Percentiles rank a stretch among this genome's conserved stretches.
Evolutionary conservation across 2,113 vertebrate genomes (phyloP).

Genomic region (Greenwoodochromis staneri): DNA sequence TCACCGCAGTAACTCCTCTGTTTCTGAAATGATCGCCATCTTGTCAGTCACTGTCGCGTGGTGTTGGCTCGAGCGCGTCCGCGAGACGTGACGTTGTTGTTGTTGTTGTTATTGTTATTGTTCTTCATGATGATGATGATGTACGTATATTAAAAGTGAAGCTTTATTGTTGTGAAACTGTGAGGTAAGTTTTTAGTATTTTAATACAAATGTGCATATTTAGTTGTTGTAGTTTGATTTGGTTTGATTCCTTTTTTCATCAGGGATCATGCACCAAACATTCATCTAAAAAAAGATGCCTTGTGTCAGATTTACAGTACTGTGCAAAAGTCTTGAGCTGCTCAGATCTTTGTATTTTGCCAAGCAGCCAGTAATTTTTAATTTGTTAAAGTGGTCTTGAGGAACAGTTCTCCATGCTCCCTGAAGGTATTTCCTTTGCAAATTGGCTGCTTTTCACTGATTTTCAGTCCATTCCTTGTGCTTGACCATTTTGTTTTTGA

Average conservation of each 20-base stretch:
- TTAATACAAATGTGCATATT: background rate
- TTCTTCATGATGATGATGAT: background rate
- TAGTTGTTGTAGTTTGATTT: background rate
- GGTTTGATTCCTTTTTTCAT: background rate
- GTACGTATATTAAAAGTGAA: background rate
- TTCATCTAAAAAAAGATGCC: background rate
- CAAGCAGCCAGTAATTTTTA: background rate
- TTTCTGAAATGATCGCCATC: constrained; percentile 60
- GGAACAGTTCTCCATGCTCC: background rate
- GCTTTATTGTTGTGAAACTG: background rate
- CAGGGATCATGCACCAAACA: background rate
- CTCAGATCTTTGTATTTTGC: background rate
- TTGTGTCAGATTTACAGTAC: background rate
- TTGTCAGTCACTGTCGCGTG: constrained; percentile 68
- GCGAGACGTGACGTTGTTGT: constrained; percentile 49
- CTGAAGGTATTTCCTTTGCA: background rate
- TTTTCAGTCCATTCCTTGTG: background rate
- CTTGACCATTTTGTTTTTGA: background rate
- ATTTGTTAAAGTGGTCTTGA: background rate
- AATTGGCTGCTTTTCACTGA: background rate
- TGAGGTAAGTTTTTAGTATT: background rate
- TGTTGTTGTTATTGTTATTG: constrained; percentile 20
- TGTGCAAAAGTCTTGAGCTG: background rate
- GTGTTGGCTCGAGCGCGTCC: constrained; percentile 54
- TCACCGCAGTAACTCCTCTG: constrained; percentile 46